Evolutionary conservation across 1,140 invertebrate genomes (phyloP).

Genomic region (Trachymyrmex cornetzi): DNA sequence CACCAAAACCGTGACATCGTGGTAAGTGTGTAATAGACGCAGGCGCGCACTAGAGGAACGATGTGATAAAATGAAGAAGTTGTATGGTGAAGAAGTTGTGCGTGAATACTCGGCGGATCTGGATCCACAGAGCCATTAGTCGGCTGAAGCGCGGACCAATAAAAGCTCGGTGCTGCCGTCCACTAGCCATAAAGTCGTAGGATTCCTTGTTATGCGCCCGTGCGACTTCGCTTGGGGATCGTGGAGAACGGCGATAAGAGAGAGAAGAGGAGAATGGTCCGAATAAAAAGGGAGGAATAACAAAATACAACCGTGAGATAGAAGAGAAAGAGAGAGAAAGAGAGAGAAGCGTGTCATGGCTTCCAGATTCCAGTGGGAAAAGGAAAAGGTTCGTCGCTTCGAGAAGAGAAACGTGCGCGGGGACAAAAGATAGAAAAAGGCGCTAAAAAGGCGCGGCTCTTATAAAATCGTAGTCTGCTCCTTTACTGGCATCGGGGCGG

Average conservation of each 20-base stretch:
- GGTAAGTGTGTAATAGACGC: conserved; percentile 52
- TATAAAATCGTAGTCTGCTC: conserved; percentile 84
- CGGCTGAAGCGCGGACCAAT: conserved; percentile 74
- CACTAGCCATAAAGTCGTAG: conserved; percentile 79
- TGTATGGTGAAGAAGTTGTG: conserved; percentile 62
- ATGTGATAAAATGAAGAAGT: conserved; percentile 76
- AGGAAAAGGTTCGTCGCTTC: conserved; percentile 40
- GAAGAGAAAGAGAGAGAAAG: conserved; percentile 9
- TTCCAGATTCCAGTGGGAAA: conserved; percentile 46
- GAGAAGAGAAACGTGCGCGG: conserved; percentile 48
- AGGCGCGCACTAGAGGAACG: conserved; percentile 56
- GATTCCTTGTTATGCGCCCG: conserved; percentile 79
- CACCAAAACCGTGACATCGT: conserved; percentile 45
- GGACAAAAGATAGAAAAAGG: conserved; percentile 79
- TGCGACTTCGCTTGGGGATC: conserved; percentile 44
- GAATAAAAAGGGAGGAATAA: conserved; percentile 23
- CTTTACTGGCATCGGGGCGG: conserved; percentile 82
- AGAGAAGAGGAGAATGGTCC: conserved; percentile 19
- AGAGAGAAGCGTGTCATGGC: conserved; percentile 13
- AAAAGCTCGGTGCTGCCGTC: conserved; percentile 74
- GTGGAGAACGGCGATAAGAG: conserved; percentile 22
- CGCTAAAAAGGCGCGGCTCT: conserved; percentile 83
- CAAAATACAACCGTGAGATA: conserved; percentile 19
- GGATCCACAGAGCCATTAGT: conserved; percentile 73
- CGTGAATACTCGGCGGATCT: conserved; percentile 73